Percentiles rank a stretch among this genome's conserved stretches.
phyloP scores from a whole-genome alignment of 2,888 invertebrate species.

The Mycalesis mineus region DNA sequence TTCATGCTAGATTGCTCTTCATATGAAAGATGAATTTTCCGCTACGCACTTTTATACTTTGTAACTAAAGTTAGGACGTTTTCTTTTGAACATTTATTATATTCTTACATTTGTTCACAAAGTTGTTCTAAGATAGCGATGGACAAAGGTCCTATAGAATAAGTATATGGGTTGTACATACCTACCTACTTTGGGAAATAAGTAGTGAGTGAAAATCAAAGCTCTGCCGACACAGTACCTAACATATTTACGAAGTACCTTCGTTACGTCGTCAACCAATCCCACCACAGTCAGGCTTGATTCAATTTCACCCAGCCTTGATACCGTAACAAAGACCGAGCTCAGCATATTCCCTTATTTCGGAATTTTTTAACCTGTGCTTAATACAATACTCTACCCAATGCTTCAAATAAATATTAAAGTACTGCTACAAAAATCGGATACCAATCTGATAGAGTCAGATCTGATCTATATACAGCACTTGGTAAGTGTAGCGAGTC shows the following conservation, averaged over 20 bases:
- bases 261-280: constrained; percentile 10
- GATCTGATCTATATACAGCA: too few species aligned
- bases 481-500: too few species aligned
- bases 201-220: too few species aligned
- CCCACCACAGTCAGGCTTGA: constrained; percentile 9
- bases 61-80: background rate
- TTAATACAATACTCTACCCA: too few species aligned
- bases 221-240: background rate
- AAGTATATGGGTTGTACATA: too few species aligned
- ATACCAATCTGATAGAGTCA: too few species aligned
- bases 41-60: background rate
- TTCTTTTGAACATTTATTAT: background rate
- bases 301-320: constrained; percentile 22
- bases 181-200: too few species aligned
- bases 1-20: constrained; percentile 12
- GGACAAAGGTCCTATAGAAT: too few species aligned
- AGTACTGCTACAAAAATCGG: too few species aligned
- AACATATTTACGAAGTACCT: constrained; percentile 1
- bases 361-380: constrained; percentile 9
- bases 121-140: too few species aligned
- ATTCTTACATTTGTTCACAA: too few species aligned
- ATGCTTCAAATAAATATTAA: too few species aligned
- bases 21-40: constrained; percentile 13
- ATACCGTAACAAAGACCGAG: constrained; percentile 13
- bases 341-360: constrained; percentile 16